Base-by-base conservation (phyloP, 2,888 invertebrate species). In the Netelia melanura region DNA sequence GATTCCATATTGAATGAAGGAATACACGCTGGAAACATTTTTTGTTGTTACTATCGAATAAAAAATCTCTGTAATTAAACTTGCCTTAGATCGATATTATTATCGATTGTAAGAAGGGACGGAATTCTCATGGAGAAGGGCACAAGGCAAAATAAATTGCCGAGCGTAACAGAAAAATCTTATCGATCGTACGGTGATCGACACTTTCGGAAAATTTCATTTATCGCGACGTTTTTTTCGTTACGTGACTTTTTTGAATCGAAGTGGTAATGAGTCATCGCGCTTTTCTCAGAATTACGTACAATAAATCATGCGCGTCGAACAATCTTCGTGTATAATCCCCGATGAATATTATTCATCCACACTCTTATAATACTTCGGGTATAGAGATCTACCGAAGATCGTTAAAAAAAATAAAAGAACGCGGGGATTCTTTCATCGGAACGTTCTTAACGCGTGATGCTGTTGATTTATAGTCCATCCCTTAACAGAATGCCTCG, bases 251-350 rank as follows among this genome's bases (percentile, higher is more conserved):
- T 23, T 70, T 21, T 48, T 84, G 84, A 84, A 84, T 80, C 65
- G 80, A 30, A 48, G 65, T 38, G 43, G 58, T 81, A 84, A 80
- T 76, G 71, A 84, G 71, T 61, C 80, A 21, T 72, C 56, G 62
- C 65, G 71, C 43, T 23, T 43, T 48, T 56, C 64, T 44, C 52
- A n/a, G 48, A 56, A 74, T 74, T 38, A 58, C 9, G 64, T 54
- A 52, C 44, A 52, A 81, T 84, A 81, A 84, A 84, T 84, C 80
- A 84, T 80, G 67, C 44, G 23, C 23, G 58, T 76, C 72, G 75
- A 76, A 52, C 68, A 52, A 80, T 80, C 75, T 52, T 72, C 52
- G 52, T 30, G 58, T 70, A 65, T 80, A 76, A 84, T 81, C 71
- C 67, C 65, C 71, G 71, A 61, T 48, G 43, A 65, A 76, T 72